Evolutionary conservation across 2,797 vertebrate genomes (phyloP).

Genomic region (Remorina albescens): DNA sequence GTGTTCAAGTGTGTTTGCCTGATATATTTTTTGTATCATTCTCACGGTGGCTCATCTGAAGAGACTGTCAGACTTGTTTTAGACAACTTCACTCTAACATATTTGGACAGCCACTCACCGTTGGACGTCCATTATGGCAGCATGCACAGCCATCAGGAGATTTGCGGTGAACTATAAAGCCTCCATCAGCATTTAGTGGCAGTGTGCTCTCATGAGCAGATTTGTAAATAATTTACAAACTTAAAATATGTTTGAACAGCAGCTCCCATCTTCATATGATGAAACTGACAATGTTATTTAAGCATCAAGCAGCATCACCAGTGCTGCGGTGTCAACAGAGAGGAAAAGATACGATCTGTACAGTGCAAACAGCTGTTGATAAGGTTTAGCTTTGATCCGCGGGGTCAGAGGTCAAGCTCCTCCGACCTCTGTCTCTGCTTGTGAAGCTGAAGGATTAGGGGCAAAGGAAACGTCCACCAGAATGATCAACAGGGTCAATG

Average conservation of each 20-base stretch:
- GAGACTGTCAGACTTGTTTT: not conserved
- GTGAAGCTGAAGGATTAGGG: constrained; percentile 16
- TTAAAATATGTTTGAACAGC: not conserved
- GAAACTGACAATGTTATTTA: not conserved
- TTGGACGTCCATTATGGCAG: not conserved
- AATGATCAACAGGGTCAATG: not conserved
- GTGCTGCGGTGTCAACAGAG: not conserved
- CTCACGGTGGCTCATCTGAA: not conserved
- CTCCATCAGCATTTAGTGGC: constrained; percentile 8
- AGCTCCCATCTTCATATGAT: not conserved
- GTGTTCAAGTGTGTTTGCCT: not conserved
- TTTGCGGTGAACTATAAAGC: constrained; percentile 19
- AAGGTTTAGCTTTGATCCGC: constrained; percentile 10
- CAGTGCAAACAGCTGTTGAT: not conserved
- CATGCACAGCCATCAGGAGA: constrained; percentile 18
- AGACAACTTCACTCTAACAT: not conserved
- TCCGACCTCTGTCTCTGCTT: constrained; percentile 34
- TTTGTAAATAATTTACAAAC: constrained; percentile 9
- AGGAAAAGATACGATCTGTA: not conserved
- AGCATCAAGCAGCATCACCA: not conserved
- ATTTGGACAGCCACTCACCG: not conserved
- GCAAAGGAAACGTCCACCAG: not conserved
- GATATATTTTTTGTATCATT: not conserved
- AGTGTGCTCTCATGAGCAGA: not conserved
- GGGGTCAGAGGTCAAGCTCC: not conserved